Evolutionary conservation across 2,113 vertebrate species (phyloP), one percentile per base, ranked within the genome.

Genomic region (Leptobrachium leishanense): DNA sequence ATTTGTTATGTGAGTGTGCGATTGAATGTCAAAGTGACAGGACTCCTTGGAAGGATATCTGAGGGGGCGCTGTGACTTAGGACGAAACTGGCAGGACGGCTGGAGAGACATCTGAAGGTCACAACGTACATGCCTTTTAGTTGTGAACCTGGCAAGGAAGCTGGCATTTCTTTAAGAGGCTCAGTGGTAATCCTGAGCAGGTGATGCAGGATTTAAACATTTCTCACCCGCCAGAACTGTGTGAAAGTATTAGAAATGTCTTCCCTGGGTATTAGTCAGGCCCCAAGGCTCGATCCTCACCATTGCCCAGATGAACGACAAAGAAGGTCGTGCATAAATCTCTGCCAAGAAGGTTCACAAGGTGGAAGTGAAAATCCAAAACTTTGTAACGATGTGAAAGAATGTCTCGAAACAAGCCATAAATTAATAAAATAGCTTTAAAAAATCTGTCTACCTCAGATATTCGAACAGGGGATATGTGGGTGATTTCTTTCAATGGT

Each of bases 111-210:
- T 81, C 78, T 81, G 53, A 81, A 10, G 41, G 72, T 13, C 43
- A 44, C 12, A 67, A 39, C 74, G 57, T 43, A 20, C 41, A 2
- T 74, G 65, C 44, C 71, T 68, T 15, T 43, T 64, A 67, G 41
- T 6, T 74, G 46, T 74, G n/a, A 12, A n/a, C 43, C 62, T 74
- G 78, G 71, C 71, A 81, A 67, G 39, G 41, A 6, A 62, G 12
- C 11, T 68, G 71, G 71, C 72, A 74, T 74, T 74, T 74, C 65
- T 68, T 81, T 59, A 68, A 81, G 78, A 81, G 65, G 77, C 78
- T 81, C 62, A 74, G 65, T 46, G 40, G 20, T 81, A 81, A 81
- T 81, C 72, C 72, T 68, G 39, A 79, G 65, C 78, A 81, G 78
- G 78, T 81, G 78, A 81, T 15, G 6, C 20, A 1, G 54, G 72